Percentiles rank a stretch among this genome's conserved stretches.
Conservation (phyloP, 2,888 invertebrate genomes). For the Cloeon dipterum region DNA sequence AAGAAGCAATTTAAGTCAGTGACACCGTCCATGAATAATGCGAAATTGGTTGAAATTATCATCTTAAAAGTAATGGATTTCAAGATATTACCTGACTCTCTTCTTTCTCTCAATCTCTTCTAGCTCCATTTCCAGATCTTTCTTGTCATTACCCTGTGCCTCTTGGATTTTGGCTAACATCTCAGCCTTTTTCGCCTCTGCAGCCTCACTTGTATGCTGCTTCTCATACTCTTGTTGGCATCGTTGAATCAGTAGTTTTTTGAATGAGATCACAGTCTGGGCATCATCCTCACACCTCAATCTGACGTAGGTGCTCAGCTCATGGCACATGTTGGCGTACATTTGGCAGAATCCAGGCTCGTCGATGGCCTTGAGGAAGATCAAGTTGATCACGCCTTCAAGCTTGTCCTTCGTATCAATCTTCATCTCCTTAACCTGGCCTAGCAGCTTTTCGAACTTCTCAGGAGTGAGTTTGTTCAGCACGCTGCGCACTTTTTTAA, state of each 20-base stretch:
- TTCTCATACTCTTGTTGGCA: constrained; percentile 82
- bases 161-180: constrained; percentile 29
- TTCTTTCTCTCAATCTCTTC: constrained; percentile 56
- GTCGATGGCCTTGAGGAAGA: constrained; percentile 81
- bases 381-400: constrained; percentile 63
- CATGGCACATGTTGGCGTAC: constrained; percentile 69
- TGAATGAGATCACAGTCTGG: constrained; percentile 33
- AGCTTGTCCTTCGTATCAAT: constrained; percentile 61
- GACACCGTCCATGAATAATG: too few relatives aligned
- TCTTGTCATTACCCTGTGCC: constrained; percentile 39
- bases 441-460: constrained; percentile 63
- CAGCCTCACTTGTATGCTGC: constrained; percentile 22
- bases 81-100: too few relatives aligned
- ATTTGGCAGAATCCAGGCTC: constrained; percentile 85
- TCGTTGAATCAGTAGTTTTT: constrained; percentile 52
- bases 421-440: constrained; percentile 48
- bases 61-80: too few relatives aligned
- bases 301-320: constrained; percentile 27
- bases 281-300: constrained; percentile 15
- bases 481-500: constrained; percentile 65
- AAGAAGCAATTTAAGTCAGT: too few relatives aligned
- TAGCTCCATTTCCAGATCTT: constrained; percentile 40
- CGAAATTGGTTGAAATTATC: too few relatives aligned
- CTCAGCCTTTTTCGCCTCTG: constrained; percentile 29
- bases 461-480: constrained; percentile 88